Percentiles rank a stretch among this genome's conserved stretches.
phyloP scores from a whole-genome alignment of 2,113 vertebrate species.

The Brachyhypopomus gauderio region DNA sequence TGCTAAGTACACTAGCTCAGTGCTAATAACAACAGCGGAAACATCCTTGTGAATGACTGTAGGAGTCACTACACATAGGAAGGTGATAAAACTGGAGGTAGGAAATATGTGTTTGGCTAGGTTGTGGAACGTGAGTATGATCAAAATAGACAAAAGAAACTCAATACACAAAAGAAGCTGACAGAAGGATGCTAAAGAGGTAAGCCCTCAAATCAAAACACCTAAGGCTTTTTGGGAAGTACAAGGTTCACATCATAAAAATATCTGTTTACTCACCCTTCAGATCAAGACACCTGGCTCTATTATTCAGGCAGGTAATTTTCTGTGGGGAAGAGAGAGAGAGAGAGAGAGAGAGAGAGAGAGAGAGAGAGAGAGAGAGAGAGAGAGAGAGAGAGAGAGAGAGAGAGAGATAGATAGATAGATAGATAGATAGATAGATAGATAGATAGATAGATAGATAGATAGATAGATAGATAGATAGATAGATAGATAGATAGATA shows the following conservation, averaged over 20 bases:
- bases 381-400: neutral
- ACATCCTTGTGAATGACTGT: too few species aligned
- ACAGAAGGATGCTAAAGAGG: neutral
- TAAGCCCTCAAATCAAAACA: neutral
- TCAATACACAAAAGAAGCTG: too few species aligned
- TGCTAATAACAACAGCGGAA: too few species aligned
- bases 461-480: slow-evolving; percentile 6
- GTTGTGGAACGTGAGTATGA: too few species aligned
- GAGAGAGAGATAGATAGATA: slow-evolving; percentile 40
- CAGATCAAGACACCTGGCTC: slow-evolving; percentile 73
- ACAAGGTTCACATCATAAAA: neutral
- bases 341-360: slow-evolving; percentile 23
- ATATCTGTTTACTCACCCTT: slow-evolving; percentile 67
- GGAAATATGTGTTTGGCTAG: too few species aligned
- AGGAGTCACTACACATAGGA: too few species aligned
- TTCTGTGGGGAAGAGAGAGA: slow-evolving; percentile 58
- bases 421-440: slow-evolving; percentile 45
- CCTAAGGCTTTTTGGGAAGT: neutral
- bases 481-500: neutral
- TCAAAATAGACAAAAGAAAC: too few species aligned
- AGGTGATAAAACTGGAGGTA: too few species aligned
- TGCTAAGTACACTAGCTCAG: neutral
- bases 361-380: slow-evolving; percentile 1
- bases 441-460: slow-evolving; percentile 1
- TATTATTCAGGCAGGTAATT: slow-evolving; percentile 63